These are phyloP conservation scores for Lanius ludovicianus DNA, from an alignment of 2,113 vertebrate genomes.

Conservation along the genomic window DNA sequence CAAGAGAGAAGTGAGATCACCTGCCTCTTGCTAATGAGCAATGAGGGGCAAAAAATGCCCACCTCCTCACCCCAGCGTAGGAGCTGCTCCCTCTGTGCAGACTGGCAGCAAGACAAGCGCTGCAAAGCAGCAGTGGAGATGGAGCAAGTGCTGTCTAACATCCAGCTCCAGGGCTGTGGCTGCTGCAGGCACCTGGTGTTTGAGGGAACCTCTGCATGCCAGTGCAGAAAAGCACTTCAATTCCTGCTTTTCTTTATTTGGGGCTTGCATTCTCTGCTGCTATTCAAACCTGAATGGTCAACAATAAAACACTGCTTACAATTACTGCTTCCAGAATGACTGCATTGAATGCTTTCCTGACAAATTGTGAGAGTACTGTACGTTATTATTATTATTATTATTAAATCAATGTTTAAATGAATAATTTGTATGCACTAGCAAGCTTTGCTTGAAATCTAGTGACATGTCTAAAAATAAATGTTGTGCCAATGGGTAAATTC, in stretches of 20 bases:
- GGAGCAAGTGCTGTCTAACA: not conserved
- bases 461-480: slow-evolving; percentile 68
- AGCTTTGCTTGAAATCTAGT: slow-evolving; percentile 59
- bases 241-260: not conserved
- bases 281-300: slow-evolving; percentile 47
- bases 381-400: slow-evolving; percentile 61
- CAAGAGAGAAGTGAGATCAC: not conserved
- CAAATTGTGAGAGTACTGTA: slow-evolving; percentile 7
- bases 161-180: not conserved
- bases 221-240: not conserved
- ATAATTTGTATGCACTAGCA: slow-evolving; percentile 58
- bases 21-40: not conserved
- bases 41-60: not conserved
- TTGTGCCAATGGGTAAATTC: slow-evolving; percentile 65
- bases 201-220: not conserved
- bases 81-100: not conserved
- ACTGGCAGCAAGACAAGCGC: not conserved
- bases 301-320: slow-evolving; percentile 4
- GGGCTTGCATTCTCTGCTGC: not conserved
- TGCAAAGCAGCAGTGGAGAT: not conserved
- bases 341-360: slow-evolving; percentile 41
- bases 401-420: slow-evolving; percentile 70
- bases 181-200: not conserved
- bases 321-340: slow-evolving; percentile 47
- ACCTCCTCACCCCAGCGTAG: rapidly evolving